Evolutionary conservation across 2,113 vertebrate species (phyloP), one percentile per base, ranked within the genome.

Genomic region (Nannobrachium achirus): DNA sequence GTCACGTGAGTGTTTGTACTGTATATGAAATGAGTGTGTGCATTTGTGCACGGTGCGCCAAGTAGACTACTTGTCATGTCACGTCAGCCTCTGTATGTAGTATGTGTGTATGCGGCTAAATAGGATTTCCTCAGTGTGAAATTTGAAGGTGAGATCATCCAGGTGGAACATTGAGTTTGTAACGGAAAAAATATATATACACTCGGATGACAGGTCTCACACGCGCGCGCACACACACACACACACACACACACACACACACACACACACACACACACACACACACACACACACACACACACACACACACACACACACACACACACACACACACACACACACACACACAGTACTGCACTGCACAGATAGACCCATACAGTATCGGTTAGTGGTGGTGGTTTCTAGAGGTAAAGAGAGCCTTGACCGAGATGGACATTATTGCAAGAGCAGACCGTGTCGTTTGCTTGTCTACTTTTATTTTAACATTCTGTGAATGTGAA

Each of bases 41-140:
- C 25, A 33, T 33, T 5, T 33, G 25, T 33, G 25, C 25, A 33
- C 25, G 1, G 25, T 33, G 25, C 3, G 25, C 25, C 25, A 33
- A 5, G 25, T 5, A 33, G 25, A 33, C 25, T 33, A 33, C 25
- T 1, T 33, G 25, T 33, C 25, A 33, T 33, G 25, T 33, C 25
- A 33, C 6, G 25, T 33, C 25, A 33, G 25, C 10, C 55, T 7
- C 39, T 50, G 18, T 19, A 59, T 56, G 33, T 49, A 18, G 62
- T 4, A 33, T 49, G 57, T 57, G 25, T 62, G 38, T 69, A 46
- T 46, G 59, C 1, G 39, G 64, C 57, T 70, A 70, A 86, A 77
- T 61, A 62, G 62, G 70, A 75, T 79, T 80, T 68, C 50, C 69
- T 65, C 61, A n/a, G 61, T 70, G 66, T 65, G 70, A 66, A 69